Evolutionary conservation across 2,888 invertebrate species (phyloP), one percentile per base, ranked within the genome.

Genomic region (Psylliodes chrysocephalus): DNA sequence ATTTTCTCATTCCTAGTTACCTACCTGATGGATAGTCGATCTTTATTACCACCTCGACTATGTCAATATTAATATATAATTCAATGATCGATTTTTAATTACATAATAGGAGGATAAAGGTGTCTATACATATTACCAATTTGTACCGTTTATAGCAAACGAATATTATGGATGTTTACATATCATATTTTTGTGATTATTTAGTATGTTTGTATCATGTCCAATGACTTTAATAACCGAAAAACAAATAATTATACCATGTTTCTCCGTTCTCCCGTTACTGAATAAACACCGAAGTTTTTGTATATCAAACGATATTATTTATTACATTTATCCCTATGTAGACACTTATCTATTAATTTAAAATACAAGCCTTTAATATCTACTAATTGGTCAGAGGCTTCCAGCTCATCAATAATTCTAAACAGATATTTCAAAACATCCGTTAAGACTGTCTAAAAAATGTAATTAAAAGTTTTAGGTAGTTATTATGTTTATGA

Each of bases 81-180:
- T 55, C 55, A 55, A 55, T 25, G 30, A 55, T 55, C 44, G 55
- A 55, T 40, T 40, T 55, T 55, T 55, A 55, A 55, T 55, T 55
- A 30, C 42, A 28, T 10, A 44, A 25, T 28, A 55, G n/a, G 42
- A 55, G 42, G 30, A 19, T 8, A 55, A 18, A 55, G 55, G 55
- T 55, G 44, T 55, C 55, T 55, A 14, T 40, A 7, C 4, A 4
- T 25, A 40, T 40, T 40, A 40, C 10, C 14, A 40, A 40, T 40
- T 40, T 40, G 17, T 15, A 12, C 15, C 42, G 42, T 40, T 15
- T 17, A 17, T 12, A 8, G 7, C 4, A 25, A 25, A 25, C 25
- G 25, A 25, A 7, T n/a, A n/a, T n/a, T 25, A 25, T 25, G n/a
- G 14, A 40, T 40, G 42, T 40, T 40, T 40, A 40, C 42, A 40